phyloP scores from a whole-genome alignment of 2,797 vertebrate genomes.

The Bufotes viridis region DNA sequence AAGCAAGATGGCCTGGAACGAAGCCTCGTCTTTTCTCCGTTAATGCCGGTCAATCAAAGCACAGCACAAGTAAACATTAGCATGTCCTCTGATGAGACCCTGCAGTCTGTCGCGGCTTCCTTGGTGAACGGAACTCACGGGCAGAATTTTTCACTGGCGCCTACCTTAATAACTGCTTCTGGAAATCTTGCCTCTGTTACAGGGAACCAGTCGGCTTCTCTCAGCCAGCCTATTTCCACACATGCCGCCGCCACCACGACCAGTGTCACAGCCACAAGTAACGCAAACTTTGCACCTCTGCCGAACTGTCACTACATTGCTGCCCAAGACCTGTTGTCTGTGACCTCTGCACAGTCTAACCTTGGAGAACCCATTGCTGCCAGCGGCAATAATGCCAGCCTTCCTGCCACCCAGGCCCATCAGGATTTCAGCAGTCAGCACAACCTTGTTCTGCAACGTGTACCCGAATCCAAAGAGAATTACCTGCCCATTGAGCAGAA shows the following conservation, averaged over 20 bases:
- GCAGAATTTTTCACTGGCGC: conserved; percentile 79
- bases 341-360: conserved; percentile 77
- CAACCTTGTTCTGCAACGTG: conserved; percentile 81
- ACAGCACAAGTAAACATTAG: conserved; percentile 81
- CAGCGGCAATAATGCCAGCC: conserved; percentile 71
- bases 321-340: conserved; percentile 84
- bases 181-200: conserved; percentile 76
- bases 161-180: conserved; percentile 76
- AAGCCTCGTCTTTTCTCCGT: conserved; percentile 83
- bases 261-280: conserved; percentile 84
- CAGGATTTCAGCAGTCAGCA: conserved; percentile 84
- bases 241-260: conserved; percentile 77
- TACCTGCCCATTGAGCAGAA: conserved; percentile 87
- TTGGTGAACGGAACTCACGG: conserved; percentile 76
- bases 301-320: conserved; percentile 89
- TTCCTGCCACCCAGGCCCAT: conserved; percentile 75
- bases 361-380: conserved; percentile 73
- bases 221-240: conserved; percentile 76
- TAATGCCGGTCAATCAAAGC: conserved; percentile 88
- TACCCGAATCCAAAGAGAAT: conserved; percentile 82
- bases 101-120: conserved; percentile 74
- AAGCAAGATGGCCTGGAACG: conserved; percentile 96
- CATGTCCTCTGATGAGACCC: conserved; percentile 75
- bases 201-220: conserved; percentile 55
- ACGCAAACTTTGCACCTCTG: conserved; percentile 81